phyloP scores from a whole-genome alignment of 1,140 invertebrate species.

The Papilio helenus region DNA sequence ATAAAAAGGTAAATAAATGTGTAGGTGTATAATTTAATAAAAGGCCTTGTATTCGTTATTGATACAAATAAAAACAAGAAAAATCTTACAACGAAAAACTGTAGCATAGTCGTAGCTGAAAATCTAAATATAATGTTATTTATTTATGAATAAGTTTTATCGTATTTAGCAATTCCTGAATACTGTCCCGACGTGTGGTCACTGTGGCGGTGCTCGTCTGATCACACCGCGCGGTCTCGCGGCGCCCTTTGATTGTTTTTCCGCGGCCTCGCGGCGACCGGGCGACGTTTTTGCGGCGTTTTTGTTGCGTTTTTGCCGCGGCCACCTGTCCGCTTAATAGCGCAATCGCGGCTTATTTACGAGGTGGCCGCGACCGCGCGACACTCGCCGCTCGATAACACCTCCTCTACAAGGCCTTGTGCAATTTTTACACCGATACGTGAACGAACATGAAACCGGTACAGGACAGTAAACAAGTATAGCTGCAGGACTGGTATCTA shows the following conservation, averaged over 20 bases:
- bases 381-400: constrained; percentile 22
- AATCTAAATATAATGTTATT: too few species aligned
- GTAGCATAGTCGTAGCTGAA: too few species aligned
- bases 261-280: constrained; percentile 48
- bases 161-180: not conserved
- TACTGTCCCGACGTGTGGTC: not conserved
- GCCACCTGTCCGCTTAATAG: constrained; percentile 59
- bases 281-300: constrained; percentile 30
- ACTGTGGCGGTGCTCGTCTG: constrained; percentile 56
- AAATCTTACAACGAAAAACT: too few species aligned
- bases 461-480: not conserved
- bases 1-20: not conserved
- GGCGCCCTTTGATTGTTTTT: constrained; percentile 79
- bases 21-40: not conserved
- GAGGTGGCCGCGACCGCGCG: constrained; percentile 48
- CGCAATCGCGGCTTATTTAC: constrained; percentile 65
- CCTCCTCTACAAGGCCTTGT: constrained; percentile 21
- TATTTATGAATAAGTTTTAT: not conserved
- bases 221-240: constrained; percentile 52
- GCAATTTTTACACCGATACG: constrained; percentile 22
- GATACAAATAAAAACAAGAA: too few species aligned
- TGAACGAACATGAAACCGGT: not conserved
- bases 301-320: constrained; percentile 59
- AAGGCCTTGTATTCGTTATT: not conserved
- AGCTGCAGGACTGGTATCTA: not conserved